phyloP scores from a whole-genome alignment of 2,888 invertebrate genomes.

The Odiellus spinosus region DNA sequence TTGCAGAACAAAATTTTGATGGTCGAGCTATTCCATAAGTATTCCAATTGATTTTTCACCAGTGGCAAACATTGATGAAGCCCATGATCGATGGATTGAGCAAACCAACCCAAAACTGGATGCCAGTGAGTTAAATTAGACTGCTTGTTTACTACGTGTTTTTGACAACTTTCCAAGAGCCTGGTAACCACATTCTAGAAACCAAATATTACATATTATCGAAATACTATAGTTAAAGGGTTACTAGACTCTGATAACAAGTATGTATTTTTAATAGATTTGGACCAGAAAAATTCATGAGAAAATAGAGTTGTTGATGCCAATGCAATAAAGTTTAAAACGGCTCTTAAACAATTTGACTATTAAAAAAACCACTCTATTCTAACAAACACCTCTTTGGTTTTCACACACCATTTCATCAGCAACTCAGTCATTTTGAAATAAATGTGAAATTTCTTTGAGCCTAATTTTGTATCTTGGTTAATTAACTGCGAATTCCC shows the following conservation, averaged over 20 bases:
- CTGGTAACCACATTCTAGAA: slow-evolving; percentile 64
- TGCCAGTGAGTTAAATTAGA: slow-evolving; percentile 94
- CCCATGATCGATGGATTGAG: slow-evolving; percentile 47
- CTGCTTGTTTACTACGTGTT: slow-evolving; percentile 70
- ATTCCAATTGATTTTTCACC: slow-evolving; percentile 1
- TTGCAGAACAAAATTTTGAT: not conserved
- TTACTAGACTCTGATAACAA: not conserved
- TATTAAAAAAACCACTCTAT: too few species aligned
- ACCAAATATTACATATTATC: slow-evolving; percentile 12
- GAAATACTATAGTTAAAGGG: not conserved
- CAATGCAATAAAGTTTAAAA: too few species aligned
- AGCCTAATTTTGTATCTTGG: too few species aligned
- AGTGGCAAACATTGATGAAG: slow-evolving; percentile 10
- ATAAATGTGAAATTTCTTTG: too few species aligned
- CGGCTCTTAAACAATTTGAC: too few species aligned
- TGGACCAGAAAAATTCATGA: too few species aligned
- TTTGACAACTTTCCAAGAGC: slow-evolving; percentile 74
- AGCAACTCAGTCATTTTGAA: not conserved
- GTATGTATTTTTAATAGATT: not conserved
- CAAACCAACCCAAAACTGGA: slow-evolving; percentile 91
- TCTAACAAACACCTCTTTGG: too few species aligned
- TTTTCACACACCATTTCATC: not conserved
- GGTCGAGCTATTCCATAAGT: not conserved
- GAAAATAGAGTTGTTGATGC: too few species aligned
- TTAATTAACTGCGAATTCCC: not conserved